Conservation (phyloP, 2,888 invertebrate genomes). For the Acholoe squamosa region DNA sequence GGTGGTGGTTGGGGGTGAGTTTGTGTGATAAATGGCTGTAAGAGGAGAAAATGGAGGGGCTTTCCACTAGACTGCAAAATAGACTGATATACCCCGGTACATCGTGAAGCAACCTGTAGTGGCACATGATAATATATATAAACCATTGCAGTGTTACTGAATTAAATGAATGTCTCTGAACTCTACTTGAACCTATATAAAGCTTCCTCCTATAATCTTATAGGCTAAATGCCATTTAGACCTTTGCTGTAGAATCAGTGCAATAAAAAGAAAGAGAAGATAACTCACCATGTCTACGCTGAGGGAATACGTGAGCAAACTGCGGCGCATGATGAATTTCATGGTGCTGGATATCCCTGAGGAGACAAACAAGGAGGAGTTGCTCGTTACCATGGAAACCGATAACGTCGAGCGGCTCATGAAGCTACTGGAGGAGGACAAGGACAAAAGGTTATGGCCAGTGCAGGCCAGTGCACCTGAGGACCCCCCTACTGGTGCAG, state of each 20-base stretch:
- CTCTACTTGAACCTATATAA: too few relatives aligned
- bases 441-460: neutral
- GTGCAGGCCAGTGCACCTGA: neutral
- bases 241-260: neutral
- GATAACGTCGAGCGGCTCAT: conserved; percentile 33
- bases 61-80: neutral
- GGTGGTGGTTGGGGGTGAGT: neutral
- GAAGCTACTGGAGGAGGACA: conserved; percentile 43
- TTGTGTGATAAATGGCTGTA: neutral
- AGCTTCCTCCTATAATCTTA: too few relatives aligned
- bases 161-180: neutral
- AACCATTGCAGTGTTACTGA: neutral
- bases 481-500: neutral
- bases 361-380: conserved; percentile 21
- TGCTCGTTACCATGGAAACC: conserved; percentile 43
- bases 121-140: neutral
- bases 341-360: conserved; percentile 44
- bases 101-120: neutral
- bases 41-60: neutral
- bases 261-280: neutral
- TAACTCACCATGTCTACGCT: conserved; percentile 18
- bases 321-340: conserved; percentile 27
- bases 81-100: neutral
- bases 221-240: too few relatives aligned
- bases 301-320: conserved; percentile 21